phyloP scores from a whole-genome alignment of 1,140 invertebrate genomes.

The Drosophila subobscura region DNA sequence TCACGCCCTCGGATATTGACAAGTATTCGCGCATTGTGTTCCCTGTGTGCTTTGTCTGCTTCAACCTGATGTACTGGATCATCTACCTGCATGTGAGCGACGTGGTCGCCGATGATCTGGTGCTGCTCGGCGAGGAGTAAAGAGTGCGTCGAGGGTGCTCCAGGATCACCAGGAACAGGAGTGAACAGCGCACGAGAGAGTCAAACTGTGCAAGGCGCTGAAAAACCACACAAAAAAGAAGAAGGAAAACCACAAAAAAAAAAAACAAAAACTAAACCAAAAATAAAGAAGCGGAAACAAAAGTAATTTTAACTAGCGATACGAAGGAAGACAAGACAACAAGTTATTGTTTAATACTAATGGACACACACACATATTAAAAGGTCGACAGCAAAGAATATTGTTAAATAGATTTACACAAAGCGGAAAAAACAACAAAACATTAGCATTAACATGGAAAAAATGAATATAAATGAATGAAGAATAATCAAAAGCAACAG shows the following conservation, averaged over 20 bases:
- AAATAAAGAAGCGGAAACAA: conserved; percentile 47
- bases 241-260: conserved; percentile 29
- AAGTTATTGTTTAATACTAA: conserved; percentile 78
- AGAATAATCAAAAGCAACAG: conserved; percentile 78
- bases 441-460: conserved; percentile 43
- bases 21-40: conserved; percentile 98
- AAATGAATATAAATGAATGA: conserved; percentile 54
- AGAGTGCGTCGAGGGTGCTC: conserved; percentile 4
- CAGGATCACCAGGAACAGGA: conserved; percentile 27
- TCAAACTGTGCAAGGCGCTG: conserved; percentile 75
- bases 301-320: conserved; percentile 80
- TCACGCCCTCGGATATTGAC: conserved; percentile 97
- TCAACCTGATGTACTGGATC: conserved; percentile 99
- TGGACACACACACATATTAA: conserved; percentile 67
- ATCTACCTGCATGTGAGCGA: conserved; percentile 98
- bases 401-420: conserved; percentile 79
- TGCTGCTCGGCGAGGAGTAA: conserved; percentile 90
- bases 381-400: conserved; percentile 72
- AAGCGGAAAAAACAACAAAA: conserved; percentile 32
- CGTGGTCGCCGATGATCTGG: conserved; percentile 95
- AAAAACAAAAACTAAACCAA: conserved; percentile 27
- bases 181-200: conserved; percentile 73
- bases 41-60: conserved; percentile 98
- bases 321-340: conserved; percentile 54
- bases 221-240: conserved; percentile 60